Conservation (phyloP, 2,797 vertebrate genomes). For the Leuciscus waleckii region DNA sequence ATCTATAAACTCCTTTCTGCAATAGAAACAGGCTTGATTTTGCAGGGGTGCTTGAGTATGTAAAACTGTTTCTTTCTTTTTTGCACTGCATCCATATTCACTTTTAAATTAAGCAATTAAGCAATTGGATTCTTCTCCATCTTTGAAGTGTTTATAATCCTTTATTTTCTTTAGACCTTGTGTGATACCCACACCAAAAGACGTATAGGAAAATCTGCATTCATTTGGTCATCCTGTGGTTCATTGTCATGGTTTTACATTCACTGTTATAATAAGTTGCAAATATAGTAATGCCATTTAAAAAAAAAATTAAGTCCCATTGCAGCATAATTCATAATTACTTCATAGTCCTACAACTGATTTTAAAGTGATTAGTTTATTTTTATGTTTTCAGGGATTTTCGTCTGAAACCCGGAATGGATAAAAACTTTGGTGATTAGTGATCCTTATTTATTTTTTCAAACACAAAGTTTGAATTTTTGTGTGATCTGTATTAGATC, state of each 20-base stretch:
- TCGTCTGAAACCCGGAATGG: background rate
- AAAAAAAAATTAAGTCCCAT: too few relatives aligned
- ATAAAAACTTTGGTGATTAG: background rate
- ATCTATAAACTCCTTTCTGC: slow-evolving; percentile 5
- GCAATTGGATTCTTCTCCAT: background rate
- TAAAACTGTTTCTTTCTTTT: background rate
- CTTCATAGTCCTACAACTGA: background rate
- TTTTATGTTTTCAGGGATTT: background rate
- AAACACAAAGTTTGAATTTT: background rate
- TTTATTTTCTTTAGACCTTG: background rate
- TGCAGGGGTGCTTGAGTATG: background rate
- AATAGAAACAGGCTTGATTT: background rate
- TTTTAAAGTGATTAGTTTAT: background rate
- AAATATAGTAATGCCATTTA: background rate
- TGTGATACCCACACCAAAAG: background rate
- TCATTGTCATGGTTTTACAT: background rate
- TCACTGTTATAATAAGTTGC: background rate
- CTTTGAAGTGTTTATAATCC: background rate
- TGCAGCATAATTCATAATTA: background rate
- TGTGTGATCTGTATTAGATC: background rate
- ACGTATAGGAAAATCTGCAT: background rate
- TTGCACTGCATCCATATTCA: background rate
- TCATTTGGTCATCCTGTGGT: background rate
- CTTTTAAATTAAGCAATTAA: slow-evolving; percentile 1
- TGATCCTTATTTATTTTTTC: background rate